Evolutionary conservation across 2,888 invertebrate genomes (phyloP).

Genomic region (Sympetrum striolatum): DNA sequence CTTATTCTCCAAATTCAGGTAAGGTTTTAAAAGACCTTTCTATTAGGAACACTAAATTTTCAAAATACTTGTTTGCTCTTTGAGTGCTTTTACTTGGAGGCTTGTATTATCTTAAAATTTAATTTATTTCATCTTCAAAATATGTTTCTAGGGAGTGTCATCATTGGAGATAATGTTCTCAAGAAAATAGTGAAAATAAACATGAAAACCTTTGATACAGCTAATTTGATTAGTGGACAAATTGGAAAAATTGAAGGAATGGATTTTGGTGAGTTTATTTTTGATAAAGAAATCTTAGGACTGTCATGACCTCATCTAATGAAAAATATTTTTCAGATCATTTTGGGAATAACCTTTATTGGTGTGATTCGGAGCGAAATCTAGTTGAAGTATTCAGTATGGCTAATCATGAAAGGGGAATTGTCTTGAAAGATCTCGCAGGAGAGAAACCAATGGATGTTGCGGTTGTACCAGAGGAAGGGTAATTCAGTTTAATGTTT

Average conservation of each 20-base stretch:
- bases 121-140: neutral
- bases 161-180: conserved; percentile 62
- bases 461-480: conserved; percentile 71
- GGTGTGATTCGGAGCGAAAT: conserved; percentile 69
- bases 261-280: conserved; percentile 63
- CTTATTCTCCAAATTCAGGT: conserved; percentile 69
- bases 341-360: conserved; percentile 75
- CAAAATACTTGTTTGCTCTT: neutral
- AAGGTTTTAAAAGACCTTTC: conserved; percentile 49
- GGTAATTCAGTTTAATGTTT: conserved; percentile 59
- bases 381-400: conserved; percentile 73
- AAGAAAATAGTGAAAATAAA: conserved; percentile 61
- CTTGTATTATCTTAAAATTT: neutral
- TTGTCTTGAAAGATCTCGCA: conserved; percentile 66
- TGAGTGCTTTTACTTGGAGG: neutral
- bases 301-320: conserved; percentile 55
- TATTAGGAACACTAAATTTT: conserved; percentile 53
- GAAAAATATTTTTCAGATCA: conserved; percentile 64
- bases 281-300: neutral
- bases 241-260: conserved; percentile 65
- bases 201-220: conserved; percentile 49
- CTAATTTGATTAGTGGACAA: conserved; percentile 58
- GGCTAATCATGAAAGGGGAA: conserved; percentile 64
- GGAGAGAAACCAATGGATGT: conserved; percentile 72
- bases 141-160: conserved; percentile 51